Evolutionary conservation across 2,113 vertebrate species (phyloP).

Genomic region (Lepus americanus): DNA sequence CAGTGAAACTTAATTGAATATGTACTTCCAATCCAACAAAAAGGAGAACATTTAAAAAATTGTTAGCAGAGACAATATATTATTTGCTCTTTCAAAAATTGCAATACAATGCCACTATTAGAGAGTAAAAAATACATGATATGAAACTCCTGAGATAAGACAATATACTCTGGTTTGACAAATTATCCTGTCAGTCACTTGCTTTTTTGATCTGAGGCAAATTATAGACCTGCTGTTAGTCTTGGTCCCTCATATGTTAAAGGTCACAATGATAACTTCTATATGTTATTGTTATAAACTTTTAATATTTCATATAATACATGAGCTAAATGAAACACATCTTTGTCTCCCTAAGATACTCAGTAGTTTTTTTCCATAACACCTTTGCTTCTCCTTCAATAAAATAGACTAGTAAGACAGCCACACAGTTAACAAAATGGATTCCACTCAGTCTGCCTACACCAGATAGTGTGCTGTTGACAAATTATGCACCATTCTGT

Average conservation of each 20-base stretch:
- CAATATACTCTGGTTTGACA: not conserved
- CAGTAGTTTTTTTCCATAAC: not conserved
- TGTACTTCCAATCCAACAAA: not conserved
- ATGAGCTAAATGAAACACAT: not conserved
- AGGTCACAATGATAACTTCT: not conserved
- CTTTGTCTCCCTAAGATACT: not conserved
- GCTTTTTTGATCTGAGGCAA: not conserved
- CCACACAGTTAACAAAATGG: not conserved
- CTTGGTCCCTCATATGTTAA: not conserved
- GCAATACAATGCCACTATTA: not conserved
- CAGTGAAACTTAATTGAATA: not conserved
- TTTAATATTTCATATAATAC: not conserved
- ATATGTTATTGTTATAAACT: not conserved
- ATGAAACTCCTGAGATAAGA: not conserved
- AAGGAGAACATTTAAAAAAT: not conserved
- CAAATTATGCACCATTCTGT: not conserved
- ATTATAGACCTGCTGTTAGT: not conserved
- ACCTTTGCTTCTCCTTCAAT: not conserved
- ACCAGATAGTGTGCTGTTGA: not conserved
- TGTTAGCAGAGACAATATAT: not conserved
- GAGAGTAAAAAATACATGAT: not conserved
- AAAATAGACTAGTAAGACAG: not conserved
- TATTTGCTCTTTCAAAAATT: conserved; percentile 13
- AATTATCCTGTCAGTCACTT: not conserved
- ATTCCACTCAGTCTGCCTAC: not conserved